Base-by-base conservation (phyloP, 2,888 invertebrate species). In the Leptinotarsa haldemani region DNA sequence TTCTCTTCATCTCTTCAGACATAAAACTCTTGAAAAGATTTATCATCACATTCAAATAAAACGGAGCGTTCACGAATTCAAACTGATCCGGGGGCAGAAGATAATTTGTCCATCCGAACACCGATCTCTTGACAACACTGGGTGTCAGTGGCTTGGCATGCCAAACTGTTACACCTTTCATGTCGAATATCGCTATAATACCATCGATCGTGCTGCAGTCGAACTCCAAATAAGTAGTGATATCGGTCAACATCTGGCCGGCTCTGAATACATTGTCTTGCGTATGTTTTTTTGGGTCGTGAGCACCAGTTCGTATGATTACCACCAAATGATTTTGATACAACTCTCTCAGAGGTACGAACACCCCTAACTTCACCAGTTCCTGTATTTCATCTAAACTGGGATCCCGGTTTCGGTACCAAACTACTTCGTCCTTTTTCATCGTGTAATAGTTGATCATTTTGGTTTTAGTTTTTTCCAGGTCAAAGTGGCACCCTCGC, bases 101-200 rank as follows among this genome's bases (percentile, higher is more conserved):
- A 84, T 94, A 94, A 73, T 92, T 91, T 86, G 92, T 92, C 92
- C 92, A 93, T 18, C 91, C 89, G 77, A 90, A 89, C 0, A 93
- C 92, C 1, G 91, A 88, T 75, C 89, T 90, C 79, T 90, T 91
- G 16, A 93, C 89, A 0, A 92, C 83, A 46, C 83, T 85, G 0
- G 92, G 91, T 30, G 90, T 89, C 77, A 93, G 82, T 79, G 92
- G 91, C 58, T 90, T 82, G 0, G 71, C 76, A 22, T 78, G 78
- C 2, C 88, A 88, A 48, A 91, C 80, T 1, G 89, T 87, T 0
- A 91, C 89, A 3, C 89, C 90, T 13, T 85, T 83, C 90, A 93
- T 89, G 82, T 93, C 93, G 78, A 93, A 89, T 71, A 93, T 88
- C 0, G 90, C 91, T 3, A 89, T 88, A 13, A 92, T 88, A 1